phyloP scores from a whole-genome alignment of 2,113 vertebrate genomes.

The Bos taurus region DNA sequence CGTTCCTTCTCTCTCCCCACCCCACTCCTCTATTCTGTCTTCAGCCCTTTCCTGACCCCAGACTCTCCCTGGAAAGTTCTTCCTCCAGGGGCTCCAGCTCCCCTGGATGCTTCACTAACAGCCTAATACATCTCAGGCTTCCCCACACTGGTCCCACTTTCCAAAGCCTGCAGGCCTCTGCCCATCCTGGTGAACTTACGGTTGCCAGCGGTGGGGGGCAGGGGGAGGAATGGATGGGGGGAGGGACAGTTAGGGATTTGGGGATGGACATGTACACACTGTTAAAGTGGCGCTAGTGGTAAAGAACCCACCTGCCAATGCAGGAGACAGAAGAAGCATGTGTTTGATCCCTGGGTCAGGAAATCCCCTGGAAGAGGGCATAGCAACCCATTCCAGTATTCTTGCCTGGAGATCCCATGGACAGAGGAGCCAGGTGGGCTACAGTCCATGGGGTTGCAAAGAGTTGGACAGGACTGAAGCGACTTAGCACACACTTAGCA shows the following conservation, averaged over 20 bases:
- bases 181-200: neutral
- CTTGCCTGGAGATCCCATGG: neutral
- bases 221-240: neutral
- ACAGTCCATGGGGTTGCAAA: neutral
- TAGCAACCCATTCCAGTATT: neutral
- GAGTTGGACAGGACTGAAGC: neutral
- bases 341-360: neutral
- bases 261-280: neutral
- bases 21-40: neutral
- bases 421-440: neutral
- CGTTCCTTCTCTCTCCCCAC: neutral
- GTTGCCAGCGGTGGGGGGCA: neutral
- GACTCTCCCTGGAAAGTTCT: neutral
- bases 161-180: neutral
- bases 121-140: neutral
- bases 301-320: neutral
- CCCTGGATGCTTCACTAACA: neutral
- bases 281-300: neutral
- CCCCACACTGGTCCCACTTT: neutral
- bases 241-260: neutral
- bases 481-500: neutral
- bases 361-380: neutral
- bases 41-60: neutral
- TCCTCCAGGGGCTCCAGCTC: neutral
- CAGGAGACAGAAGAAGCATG: neutral